Base-by-base conservation (phyloP, 2,888 invertebrate species). In the Creontiades dilutus region DNA sequence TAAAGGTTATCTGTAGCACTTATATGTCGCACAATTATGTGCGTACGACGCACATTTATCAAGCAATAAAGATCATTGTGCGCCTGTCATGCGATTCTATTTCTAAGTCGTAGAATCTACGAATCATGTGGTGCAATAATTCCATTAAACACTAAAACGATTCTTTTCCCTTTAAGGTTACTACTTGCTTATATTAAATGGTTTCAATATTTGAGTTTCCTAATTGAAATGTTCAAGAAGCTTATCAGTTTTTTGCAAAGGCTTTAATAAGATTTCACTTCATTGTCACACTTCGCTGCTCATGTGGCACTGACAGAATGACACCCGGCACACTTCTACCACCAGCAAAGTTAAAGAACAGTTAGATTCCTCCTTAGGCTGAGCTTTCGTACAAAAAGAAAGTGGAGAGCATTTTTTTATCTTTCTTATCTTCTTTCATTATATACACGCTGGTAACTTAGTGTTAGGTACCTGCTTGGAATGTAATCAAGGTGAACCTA, bases 241-340 rank as follows among this genome's bases (percentile, higher is more conserved):
- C 37, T 37, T 37, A 4, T 7, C 37, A 2, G 3, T 2, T 4
- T 37, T 37, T 37, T 4, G 52, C 11, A 2, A 52, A 11, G 52
- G 3, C 1, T 1, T 52, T 52, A 52, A 12, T 52, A 12, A 12
- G 16, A 52, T 5, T 52, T 52, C 16, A 13, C 52, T 52, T 52
- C 11, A n/a, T 61, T 61, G 16, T 61, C 9, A n/a, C 61, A 46
- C 78, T 78, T 46, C 78, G 46, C 16, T 28, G 78, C 11, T 78
- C 78, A 78, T 16, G 28, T 78, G 78, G 78, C 78, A 78, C 78
- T 78, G 78, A 28, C n/a, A 46, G 78, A 46, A 78, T 78, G 78
- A 78, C 78, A 78, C 78, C 37, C 37, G 2, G 37, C 37, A 4
- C 37, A 27, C 78, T 78, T 78, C 46, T 78, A 0, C 78, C 37